Evolutionary conservation across 64 coral and sea anemone species (phyloP), one percentile per base, ranked within the genome.

Genomic region (Actinia equina): DNA sequence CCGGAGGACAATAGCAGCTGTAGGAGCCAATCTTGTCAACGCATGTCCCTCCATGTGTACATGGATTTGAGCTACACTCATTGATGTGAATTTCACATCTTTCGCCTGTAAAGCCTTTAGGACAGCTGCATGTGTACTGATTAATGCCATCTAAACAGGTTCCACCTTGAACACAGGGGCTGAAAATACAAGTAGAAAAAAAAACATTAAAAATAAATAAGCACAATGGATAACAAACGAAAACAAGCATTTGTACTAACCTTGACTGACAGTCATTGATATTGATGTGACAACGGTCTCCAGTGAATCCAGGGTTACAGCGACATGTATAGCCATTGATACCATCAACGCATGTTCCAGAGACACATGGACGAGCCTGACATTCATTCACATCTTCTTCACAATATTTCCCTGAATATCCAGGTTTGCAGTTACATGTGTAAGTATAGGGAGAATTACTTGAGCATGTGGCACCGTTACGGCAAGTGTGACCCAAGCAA

Each of bases 211-310:
- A 46, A 20, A 57, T 3, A 57, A 27, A 22, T 82, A 14, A 55
- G 20, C 19, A 55, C 12, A 52, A 12, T 13, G 7, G 62, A 20
- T n/a, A n/a, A 65, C 19, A 15, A 62, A 20, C 62, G 5, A 79
- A 42, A 79, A 79, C 15, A 7, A 7, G 0, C 18, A 81, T 7
- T 37, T 43, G 22, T 53, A 90, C 78, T 41, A 46, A 96, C 94
- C 85, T 96, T 81, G 94, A 90, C n/a, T 88, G 54, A 64, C 94
- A 96, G 52, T 96, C 94, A 43, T 96, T 85, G 49, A 96, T 89
- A 89, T 96, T 71, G 44, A 85, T 37, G 0, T 80, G 19, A 22
- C 96, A 98, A 17, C 41, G 5, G 19, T 64, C 37, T 8, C 90
- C 96, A 69, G 85, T 86, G 63, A 64, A 98, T 1, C 96, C 93